Base-by-base conservation (phyloP, 1,140 invertebrate genomes). In the Sesamia nonagrioides region DNA sequence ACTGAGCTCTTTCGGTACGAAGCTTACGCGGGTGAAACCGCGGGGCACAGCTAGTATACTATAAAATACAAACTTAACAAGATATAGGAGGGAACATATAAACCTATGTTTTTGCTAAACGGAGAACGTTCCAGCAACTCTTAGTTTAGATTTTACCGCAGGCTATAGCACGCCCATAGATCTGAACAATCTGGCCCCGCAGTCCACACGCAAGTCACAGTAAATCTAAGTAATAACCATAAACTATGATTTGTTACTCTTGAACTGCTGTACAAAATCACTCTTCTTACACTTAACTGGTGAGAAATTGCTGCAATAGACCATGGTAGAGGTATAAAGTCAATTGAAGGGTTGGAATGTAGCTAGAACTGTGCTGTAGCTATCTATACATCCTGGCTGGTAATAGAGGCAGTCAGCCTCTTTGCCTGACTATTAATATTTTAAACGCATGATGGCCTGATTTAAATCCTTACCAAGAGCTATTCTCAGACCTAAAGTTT, bases 211-310 rank as follows among this genome's bases (percentile, higher is more conserved):
- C 5, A 15, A 68, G 63, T 68, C 42, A 50, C 63, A 27, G 42
- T 68, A 68, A 68, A 68, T 68, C 63, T 68, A 27, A 48, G 63
- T 68, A 48, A 27, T 68, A 50, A 68, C 63, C 21, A 50, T 27
- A 48, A 61, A 68, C 63, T 68, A 68, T 68, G 63, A 68, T 68
- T 68, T 68, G 63, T 68, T 21, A 42, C 63, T 37, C 21, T 35
- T 33, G 11, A 48, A 68, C 18, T 68, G 50, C 40, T 66, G 45
- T 68, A 68, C 40, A 68, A 68, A 66, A 68, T 68, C 40, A 68
- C 63, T 48, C 18, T 50, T 48, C 42, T 68, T 68, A 33, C 21
- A 45, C 18, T 11, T 68, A 68, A 68, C n/a, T 11, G 63, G 60
- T 40, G 60, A 42, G 37, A 11, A 63, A 63, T 18, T 37, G 60